Evolutionary conservation across 2,888 invertebrate species (phyloP).

Genomic region (Unio pictorum): DNA sequence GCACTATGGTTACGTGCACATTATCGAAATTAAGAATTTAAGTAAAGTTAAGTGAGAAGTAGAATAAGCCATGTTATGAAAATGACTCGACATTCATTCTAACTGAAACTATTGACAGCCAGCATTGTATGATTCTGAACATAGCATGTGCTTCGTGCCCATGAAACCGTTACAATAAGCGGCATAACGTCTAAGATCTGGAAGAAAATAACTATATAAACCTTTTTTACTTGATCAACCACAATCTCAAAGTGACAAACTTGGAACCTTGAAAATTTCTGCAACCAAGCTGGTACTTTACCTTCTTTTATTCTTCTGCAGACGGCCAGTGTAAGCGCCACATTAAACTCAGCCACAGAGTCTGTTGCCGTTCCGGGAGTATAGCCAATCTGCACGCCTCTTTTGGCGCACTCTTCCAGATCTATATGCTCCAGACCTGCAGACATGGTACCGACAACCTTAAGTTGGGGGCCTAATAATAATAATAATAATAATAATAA

Average conservation of each 20-base stretch:
- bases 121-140: too few relatives aligned
- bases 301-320: slow-evolving; percentile 88
- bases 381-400: slow-evolving; percentile 85
- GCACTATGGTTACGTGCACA: too few relatives aligned
- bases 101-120: too few relatives aligned
- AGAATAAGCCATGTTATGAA: too few relatives aligned
- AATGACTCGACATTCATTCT: too few relatives aligned
- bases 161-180: too few relatives aligned
- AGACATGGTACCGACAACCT: slow-evolving; percentile 90
- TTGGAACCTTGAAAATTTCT: neutral
- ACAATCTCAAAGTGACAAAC: too few relatives aligned
- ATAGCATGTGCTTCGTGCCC: too few relatives aligned
- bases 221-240: neutral
- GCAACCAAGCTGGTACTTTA: slow-evolving; percentile 14
- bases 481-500: neutral
- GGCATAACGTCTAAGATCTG: too few relatives aligned
- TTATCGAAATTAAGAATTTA: too few relatives aligned
- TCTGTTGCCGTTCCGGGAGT: slow-evolving; percentile 85
- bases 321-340: slow-evolving; percentile 86
- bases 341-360: slow-evolving; percentile 90
- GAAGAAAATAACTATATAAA: too few relatives aligned
- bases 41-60: too few relatives aligned
- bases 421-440: slow-evolving; percentile 93
- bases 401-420: slow-evolving; percentile 80
- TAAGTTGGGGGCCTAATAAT: slow-evolving; percentile 78